phyloP scores from a whole-genome alignment of 2,113 vertebrate species.

The Poecilia latipinna region DNA sequence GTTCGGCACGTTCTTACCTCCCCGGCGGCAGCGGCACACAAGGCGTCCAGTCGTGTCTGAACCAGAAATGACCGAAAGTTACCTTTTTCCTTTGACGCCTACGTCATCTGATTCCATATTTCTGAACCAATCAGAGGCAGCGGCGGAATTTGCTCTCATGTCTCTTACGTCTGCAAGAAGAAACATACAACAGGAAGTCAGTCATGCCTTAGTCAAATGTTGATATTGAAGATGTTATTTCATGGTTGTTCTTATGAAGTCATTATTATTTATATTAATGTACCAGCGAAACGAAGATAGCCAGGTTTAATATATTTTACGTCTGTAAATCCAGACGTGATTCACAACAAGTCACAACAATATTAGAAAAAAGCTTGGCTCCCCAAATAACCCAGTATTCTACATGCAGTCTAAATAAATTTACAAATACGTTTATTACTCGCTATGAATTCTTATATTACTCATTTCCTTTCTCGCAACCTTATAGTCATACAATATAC shows the following conservation, averaged over 20 bases:
- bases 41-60: neutral
- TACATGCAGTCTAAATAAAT: neutral
- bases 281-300: too few relatives aligned
- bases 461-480: neutral
- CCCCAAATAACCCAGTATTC: neutral
- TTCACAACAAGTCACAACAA: neutral
- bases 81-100: slow-evolving; percentile 62
- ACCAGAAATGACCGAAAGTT: slow-evolving; percentile 80
- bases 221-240: neutral
- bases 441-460: too few relatives aligned
- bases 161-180: neutral
- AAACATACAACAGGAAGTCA: slow-evolving; percentile 20
- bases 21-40: neutral
- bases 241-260: neutral
- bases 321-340: neutral
- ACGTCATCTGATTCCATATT: slow-evolving; percentile 85
- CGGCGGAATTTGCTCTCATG: neutral
- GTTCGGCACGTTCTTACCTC: slow-evolving; percentile 63
- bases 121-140: slow-evolving; percentile 73
- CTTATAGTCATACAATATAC: neutral
- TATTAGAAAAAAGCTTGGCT: neutral
- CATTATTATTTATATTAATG: neutral
- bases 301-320: neutral
- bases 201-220: neutral
- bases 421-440: neutral